Base-by-base conservation (phyloP, 2,113 vertebrate genomes). In the Elephantulus edwardii region DNA sequence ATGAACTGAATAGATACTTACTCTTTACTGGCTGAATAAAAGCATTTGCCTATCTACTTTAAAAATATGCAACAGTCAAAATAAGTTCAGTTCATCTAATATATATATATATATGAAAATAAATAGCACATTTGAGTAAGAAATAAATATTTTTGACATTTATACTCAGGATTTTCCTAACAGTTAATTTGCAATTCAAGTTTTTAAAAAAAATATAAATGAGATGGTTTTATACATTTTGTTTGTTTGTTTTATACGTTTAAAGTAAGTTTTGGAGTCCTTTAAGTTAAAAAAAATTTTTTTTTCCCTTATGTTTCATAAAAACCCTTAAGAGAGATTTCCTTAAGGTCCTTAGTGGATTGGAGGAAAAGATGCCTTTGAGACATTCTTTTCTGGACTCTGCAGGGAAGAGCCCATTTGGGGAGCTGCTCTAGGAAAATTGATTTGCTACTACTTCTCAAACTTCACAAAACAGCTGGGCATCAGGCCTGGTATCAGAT, bases 391-490 rank as follows among this genome's bases (percentile, higher is more conserved):
- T 66, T 81, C 64, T 54, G 56, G 19, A 2, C 85, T 42, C 82
- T 88, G 46, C 40, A 33, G 79, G 86, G 75, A 56, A 58, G 91
- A 78, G 22, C 78, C 60, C 75, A 46, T 79, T 54, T 62, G 84
- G 56, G 54, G 44, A 86, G 52, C 54, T 50, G 58, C 84, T 64
- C 42, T 74, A 56, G 87, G 89, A 92, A 89, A 50, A 68, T 83
- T 86, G 71, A 91, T 91, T 91, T 89, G 83, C 93, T 89, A 0
- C 62, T 83, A 0, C 62, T 83, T 52, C 83, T 86, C 87, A 88
- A 35, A 81, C 77, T 83, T 86, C 71, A 66, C 58, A 58, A 30
- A 92, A 72, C 93, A 93, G 93, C 86, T 80, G 95, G 92, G 90
- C 75, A 75, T 70, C n/a, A 75, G 76, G 85, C 83, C 84, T 71